Evolutionary conservation across 2,797 vertebrate genomes (phyloP).

Genomic region (Mus spretus): DNA sequence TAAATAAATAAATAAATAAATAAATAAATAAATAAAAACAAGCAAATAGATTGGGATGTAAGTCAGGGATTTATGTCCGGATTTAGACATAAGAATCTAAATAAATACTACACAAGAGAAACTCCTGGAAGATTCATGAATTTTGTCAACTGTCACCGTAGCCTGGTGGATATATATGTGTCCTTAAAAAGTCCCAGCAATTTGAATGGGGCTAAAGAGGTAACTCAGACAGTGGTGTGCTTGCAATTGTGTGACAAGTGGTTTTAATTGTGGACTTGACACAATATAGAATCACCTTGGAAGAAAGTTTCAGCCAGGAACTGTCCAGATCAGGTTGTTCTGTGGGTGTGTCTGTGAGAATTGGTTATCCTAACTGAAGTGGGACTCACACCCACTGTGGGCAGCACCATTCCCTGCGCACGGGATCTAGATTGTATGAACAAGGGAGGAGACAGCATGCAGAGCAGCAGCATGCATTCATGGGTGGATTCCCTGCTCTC

Average conservation of each 20-base stretch:
- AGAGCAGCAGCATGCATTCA: not conserved
- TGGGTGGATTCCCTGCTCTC: too few species aligned
- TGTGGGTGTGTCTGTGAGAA: not conserved
- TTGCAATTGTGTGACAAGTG: not conserved
- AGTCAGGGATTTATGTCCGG: too few species aligned
- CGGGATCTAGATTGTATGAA: not conserved
- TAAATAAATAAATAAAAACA: not conserved
- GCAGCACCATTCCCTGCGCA: not conserved
- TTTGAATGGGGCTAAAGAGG: not conserved
- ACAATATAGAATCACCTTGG: not conserved
- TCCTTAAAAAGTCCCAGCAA: not conserved
- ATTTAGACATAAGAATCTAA: not conserved
- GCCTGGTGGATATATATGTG: too few species aligned
- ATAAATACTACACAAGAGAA: not conserved
- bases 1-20: not conserved
- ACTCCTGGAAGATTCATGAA: not conserved
- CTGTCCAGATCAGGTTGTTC: not conserved
- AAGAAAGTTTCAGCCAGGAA: not conserved
- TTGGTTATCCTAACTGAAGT: not conserved
- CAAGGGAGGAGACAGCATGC: not conserved
- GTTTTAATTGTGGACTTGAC: not conserved
- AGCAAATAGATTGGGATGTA: not conserved
- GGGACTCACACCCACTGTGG: not conserved
- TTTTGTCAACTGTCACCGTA: not conserved
- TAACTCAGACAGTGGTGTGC: not conserved